Base-by-base conservation (phyloP, 2,113 vertebrate species). In the Protobothrops mucrosquamatus region DNA sequence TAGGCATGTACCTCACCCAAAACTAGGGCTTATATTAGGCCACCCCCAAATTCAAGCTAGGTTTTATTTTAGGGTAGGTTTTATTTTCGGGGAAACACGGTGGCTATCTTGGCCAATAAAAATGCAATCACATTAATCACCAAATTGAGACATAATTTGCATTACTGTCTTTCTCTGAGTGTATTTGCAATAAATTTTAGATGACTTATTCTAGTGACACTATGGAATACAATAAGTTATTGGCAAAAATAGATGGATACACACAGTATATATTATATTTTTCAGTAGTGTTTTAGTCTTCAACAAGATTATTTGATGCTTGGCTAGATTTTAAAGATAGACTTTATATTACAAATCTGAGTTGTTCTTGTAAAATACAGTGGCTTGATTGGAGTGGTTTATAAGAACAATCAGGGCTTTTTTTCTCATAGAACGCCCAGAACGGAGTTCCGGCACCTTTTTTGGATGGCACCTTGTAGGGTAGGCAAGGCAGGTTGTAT, bases 71-170 rank as follows among this genome's bases (percentile, higher is more conserved):
- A 51, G 48, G 1, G 48, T 51, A 51, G 48, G 48, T 51, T 7
- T 51, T 51, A 51, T 51, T 51, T 51, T 51, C 0, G 48, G 48
- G 48, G 48, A 51, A 51, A 51, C 8, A 51, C 6, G 8, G 8
- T 24, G 87, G 29, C 48, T 94, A 18, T 1, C 0, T n/a, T 52
- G 87, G 26, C 55, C 64, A 87, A 10, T 89, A 85, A 91, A 90
- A 89, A 89, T 24, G 24, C 0, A 8, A 23, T 88, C 52, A 46
- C 92, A 57, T 81, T 51, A 55, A 51, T 90, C 95, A 92, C 86
- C 1, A 95, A 95, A 95, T 94, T 94, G 88, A 96, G 95, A 93
- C 85, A 93, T 93, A 89, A 95, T n/a, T n/a, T 57, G 20, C 34
- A 87, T 91, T 91, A 12, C 57, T 94, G 0, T 89, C 55, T 92